Evolutionary conservation across 2,797 vertebrate genomes (phyloP).

Genomic region (Propithecus deckenii): DNA sequence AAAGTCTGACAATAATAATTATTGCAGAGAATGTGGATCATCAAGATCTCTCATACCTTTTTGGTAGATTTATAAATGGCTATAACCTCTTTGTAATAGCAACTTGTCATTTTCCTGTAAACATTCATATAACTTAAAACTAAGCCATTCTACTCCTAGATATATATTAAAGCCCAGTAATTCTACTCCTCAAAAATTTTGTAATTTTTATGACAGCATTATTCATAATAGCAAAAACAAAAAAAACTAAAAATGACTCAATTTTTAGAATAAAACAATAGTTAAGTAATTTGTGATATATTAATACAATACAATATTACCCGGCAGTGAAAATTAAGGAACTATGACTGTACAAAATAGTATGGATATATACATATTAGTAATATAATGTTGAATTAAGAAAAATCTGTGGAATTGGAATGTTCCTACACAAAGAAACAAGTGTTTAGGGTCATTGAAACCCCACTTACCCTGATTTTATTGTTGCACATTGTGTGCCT

Average conservation of each 20-base stretch:
- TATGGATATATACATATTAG: neutral
- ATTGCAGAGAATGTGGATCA: neutral
- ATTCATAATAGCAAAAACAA: neutral
- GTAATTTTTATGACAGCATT: neutral
- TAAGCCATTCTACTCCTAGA: neutral
- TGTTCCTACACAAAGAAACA: no score
- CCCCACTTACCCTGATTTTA: no score
- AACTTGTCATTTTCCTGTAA: neutral
- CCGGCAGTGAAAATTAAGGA: neutral
- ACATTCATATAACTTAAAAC: conserved; percentile 1
- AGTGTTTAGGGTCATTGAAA: no score
- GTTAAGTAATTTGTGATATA: neutral
- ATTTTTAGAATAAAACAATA: neutral
- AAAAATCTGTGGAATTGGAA: neutral
- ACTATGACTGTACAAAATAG: neutral
- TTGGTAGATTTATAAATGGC: neutral
- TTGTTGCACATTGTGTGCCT: no score
- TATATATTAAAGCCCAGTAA: neutral
- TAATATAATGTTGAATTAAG: neutral
- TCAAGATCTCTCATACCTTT: neutral
- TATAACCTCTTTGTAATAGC: neutral
- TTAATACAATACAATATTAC: neutral
- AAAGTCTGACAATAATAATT: neutral
- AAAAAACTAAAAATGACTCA: neutral
- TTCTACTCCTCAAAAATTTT: neutral